phyloP scores from a whole-genome alignment of 2,888 invertebrate genomes.

The Trissolcus japonicus region DNA sequence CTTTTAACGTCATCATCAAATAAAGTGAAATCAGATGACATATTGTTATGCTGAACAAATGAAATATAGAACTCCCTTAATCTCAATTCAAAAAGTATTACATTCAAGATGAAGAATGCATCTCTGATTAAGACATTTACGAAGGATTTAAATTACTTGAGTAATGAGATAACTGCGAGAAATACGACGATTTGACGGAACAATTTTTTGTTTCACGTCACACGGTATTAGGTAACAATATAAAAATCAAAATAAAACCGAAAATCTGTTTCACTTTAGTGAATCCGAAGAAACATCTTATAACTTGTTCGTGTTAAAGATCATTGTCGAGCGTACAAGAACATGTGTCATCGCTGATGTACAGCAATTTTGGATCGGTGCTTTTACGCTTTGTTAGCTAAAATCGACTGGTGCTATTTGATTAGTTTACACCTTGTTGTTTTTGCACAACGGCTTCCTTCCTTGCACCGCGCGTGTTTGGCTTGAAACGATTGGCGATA shows the following conservation, averaged over 20 bases:
- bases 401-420: conserved; percentile 7
- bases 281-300: no score
- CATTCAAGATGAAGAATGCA: conserved; percentile 16
- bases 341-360: conserved; percentile 6
- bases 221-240: neutral
- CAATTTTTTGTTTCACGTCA: neutral
- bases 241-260: no score
- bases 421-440: conserved; percentile 33
- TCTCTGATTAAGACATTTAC: conserved; percentile 19
- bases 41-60: conserved; percentile 30
- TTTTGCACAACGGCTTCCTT: conserved; percentile 8
- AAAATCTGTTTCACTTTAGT: no score
- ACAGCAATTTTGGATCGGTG: conserved; percentile 5
- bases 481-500: no score
- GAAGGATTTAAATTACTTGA: conserved; percentile 31
- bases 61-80: conserved; percentile 18
- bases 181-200: conserved; percentile 13
- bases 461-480: neutral
- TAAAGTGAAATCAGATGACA: conserved; percentile 27
- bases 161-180: conserved; percentile 12
- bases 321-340: neutral
- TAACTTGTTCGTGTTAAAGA: no score
- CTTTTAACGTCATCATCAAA: conserved; percentile 25
- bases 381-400: conserved; percentile 30
- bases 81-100: conserved; percentile 11